Base-by-base conservation (phyloP, 2,113 vertebrate species). In the Myocastor coypus region DNA sequence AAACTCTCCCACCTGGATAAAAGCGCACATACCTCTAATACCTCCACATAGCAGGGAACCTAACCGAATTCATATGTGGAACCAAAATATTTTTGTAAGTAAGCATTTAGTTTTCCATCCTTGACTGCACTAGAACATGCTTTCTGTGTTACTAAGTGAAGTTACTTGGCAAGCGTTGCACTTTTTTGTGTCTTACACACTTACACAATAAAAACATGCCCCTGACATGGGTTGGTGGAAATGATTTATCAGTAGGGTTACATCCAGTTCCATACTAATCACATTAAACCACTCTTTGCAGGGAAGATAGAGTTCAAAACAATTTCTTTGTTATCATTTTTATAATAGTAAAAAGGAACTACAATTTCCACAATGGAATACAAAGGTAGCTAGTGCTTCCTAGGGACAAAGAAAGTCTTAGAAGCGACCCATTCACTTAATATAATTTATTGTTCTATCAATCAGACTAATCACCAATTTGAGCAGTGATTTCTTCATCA, bases 51-150 rank as follows among this genome's bases (percentile, higher is more conserved):
- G 78, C 84, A n/a, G 3, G 22, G 37, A 95, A 64, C 40, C 85
- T 97, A 96, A 96, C 68, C 81, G 50, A 97, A 96, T 94, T 97
- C 97, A 94, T 92, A 92, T 97, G 96, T 96, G 92, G 68, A 94
- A 81, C 83, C 77, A 94, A 97, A 68, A 68, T 92, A 85, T 87
- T 94, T 87, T 61, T 82, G 19, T 50, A 89, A 87, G n/a, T 89
- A 75, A 86, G 20, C 57, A 50, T 89, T 87, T 4, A 7, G 19
- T 50, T 78, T 89, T 94, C 50, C 24, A 20, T 82, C 6, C 12
- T 94, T 84, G 57, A 88, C 3, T 26, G n/a, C 37, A 14, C 90
- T 93, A 40, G 46, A 83, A 63, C 34, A 83, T 10, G 28, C 83
- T 77, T 96, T 88, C 83, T 83, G 52, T 66, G 77, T 64, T 83